These are phyloP conservation scores for Poecilia latipinna DNA, from an alignment of 2,113 vertebrate species.

Conservation along the genomic window DNA sequence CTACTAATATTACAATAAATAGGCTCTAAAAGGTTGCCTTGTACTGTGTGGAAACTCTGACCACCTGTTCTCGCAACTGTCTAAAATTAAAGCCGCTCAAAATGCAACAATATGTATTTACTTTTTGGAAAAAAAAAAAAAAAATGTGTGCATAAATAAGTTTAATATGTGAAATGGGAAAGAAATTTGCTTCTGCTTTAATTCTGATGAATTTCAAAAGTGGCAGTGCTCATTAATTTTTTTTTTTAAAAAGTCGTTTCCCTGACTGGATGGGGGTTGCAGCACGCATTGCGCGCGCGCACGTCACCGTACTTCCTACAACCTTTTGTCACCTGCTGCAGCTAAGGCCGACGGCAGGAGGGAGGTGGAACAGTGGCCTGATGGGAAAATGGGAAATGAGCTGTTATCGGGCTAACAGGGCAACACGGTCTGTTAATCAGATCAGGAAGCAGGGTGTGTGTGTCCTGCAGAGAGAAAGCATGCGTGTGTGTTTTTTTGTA, in stretches of 20 bases:
- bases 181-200: slow-evolving; percentile 5
- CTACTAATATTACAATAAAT: slow-evolving; percentile 57
- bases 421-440: slow-evolving; percentile 78
- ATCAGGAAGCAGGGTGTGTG: slow-evolving; percentile 74
- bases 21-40: slow-evolving; percentile 24
- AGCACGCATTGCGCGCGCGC: slow-evolving; percentile 51
- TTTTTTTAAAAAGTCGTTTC: slow-evolving; percentile 6
- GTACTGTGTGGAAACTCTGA: slow-evolving; percentile 41
- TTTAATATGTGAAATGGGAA: neutral
- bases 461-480: slow-evolving; percentile 32
- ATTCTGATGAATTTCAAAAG: neutral
- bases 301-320: slow-evolving; percentile 52
- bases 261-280: slow-evolving; percentile 29
- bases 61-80: slow-evolving; percentile 58
- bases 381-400: slow-evolving; percentile 83
- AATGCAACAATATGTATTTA: slow-evolving; percentile 6
- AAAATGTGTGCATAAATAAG: slow-evolving; percentile 21
- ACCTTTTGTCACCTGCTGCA: slow-evolving; percentile 69
- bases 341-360: slow-evolving; percentile 46
- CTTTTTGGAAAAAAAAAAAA: neutral
- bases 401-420: slow-evolving; percentile 76
- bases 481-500: slow-evolving; percentile 25
- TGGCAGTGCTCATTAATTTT: slow-evolving; percentile 30
- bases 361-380: slow-evolving; percentile 59
- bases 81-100: slow-evolving; percentile 24